Evolutionary conservation across 2,113 vertebrate genomes (phyloP).

Genomic region (Falcunculus frontatus): DNA sequence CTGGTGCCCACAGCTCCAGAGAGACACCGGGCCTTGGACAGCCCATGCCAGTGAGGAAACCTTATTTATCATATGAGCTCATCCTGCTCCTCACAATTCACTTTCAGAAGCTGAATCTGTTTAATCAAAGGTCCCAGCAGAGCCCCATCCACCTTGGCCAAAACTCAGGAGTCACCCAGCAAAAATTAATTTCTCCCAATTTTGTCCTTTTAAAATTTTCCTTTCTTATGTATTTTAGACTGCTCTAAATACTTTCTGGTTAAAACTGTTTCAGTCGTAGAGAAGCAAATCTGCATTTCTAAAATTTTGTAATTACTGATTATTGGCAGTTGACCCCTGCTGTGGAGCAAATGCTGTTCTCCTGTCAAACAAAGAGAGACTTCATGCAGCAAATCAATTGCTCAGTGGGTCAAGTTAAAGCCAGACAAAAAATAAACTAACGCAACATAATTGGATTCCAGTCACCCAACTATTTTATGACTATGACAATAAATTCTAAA

Average conservation of each 20-base stretch:
- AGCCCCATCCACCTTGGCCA: rapidly evolving
- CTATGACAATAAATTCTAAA: neutral
- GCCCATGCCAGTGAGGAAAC: rapidly evolving
- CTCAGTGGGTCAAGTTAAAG: neutral
- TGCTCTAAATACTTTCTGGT: no score
- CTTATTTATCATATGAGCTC: rapidly evolving
- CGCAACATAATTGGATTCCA: neutral
- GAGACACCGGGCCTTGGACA: rapidly evolving
- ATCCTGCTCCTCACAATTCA: neutral
- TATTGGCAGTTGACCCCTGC: neutral
- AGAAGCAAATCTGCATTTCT: neutral
- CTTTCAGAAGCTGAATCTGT: neutral
- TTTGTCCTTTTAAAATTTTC: rapidly evolving
- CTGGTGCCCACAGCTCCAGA: rapidly evolving
- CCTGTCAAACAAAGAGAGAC: neutral
- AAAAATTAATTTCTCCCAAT: neutral
- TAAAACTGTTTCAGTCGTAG: neutral
- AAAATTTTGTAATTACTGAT: neutral
- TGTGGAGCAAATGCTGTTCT: neutral
- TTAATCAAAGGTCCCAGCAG: neutral
- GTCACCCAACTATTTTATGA: neutral
- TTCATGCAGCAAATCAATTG: neutral
- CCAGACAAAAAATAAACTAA: neutral
- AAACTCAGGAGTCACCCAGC: neutral
- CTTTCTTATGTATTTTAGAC: neutral